These are phyloP conservation scores for Stenoptilia bipunctidactyla DNA, from an alignment of 2,888 invertebrate species.

Conservation along the genomic window DNA sequence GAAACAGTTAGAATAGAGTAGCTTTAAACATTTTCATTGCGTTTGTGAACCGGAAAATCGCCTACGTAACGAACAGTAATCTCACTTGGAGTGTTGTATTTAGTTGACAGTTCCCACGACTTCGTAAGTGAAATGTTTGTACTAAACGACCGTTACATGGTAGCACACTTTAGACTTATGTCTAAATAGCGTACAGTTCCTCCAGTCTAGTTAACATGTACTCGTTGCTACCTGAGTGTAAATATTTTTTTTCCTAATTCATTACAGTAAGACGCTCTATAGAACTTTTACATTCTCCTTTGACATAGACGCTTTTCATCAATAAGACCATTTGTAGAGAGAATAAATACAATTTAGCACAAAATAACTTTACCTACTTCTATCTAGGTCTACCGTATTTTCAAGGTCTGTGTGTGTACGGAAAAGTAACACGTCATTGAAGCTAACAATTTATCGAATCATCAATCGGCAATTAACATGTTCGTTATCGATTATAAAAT, in stretches of 20 bases:
- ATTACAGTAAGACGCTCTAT: not conserved
- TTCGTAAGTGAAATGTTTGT: conserved; percentile 20
- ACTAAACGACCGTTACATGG: not conserved
- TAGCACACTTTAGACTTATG: not conserved
- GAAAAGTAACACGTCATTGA: too few relatives aligned
- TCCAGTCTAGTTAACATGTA: too few relatives aligned
- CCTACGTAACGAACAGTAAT: too few relatives aligned
- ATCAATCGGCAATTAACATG: conserved; percentile 22
- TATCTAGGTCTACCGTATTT: too few relatives aligned
- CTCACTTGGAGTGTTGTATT: not conserved
- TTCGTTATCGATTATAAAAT: conserved; percentile 15
- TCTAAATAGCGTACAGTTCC: too few relatives aligned
- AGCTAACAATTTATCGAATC: too few relatives aligned
- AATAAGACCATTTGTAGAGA: not conserved
- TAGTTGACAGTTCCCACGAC: conserved; percentile 51
- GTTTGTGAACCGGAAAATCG: not conserved
- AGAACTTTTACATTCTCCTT: not conserved
- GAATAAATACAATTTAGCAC: conserved; percentile 9
- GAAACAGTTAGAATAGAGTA: not conserved
- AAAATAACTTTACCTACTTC: conserved; percentile 3
- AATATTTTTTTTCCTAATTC: not conserved
- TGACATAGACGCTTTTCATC: not conserved
- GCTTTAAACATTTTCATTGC: not conserved
- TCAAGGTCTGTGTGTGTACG: conserved; percentile 8
- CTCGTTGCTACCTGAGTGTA: too few relatives aligned